These are phyloP conservation scores for Chelidonichthys spinosus DNA, from an alignment of 2,797 vertebrate species.

Conservation along the genomic window DNA sequence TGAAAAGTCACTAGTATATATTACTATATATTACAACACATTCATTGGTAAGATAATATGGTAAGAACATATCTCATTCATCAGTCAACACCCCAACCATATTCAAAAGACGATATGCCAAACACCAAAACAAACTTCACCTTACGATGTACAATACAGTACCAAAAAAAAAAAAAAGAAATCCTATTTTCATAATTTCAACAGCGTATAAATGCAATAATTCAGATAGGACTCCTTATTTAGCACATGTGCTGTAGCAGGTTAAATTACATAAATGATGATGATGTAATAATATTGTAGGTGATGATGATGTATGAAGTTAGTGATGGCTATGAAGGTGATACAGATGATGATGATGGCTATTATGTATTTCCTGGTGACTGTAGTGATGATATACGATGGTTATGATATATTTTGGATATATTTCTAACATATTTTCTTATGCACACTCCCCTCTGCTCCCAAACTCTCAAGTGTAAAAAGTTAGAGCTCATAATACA, in stretches of 20 bases:
- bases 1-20: conserved; percentile 18
- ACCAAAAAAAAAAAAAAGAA: conserved; percentile 67
- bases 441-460: conserved; percentile 69
- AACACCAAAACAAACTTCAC: conserved; percentile 69
- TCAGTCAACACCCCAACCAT: conserved; percentile 57
- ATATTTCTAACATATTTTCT: conserved; percentile 74
- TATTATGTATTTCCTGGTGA: conserved; percentile 55
- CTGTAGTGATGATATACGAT: conserved; percentile 53
- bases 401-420: conserved; percentile 77
- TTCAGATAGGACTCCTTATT: conserved; percentile 84
- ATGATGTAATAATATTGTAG: conserved; percentile 56
- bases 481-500: conserved; percentile 67
- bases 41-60: conserved; percentile 48
- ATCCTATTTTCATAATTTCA: conserved; percentile 83
- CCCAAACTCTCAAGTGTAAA: conserved; percentile 70
- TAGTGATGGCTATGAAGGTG: conserved; percentile 49
- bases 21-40: conserved; percentile 36
- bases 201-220: conserved; percentile 93
- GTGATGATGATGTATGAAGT: conserved; percentile 50
- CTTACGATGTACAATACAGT: conserved; percentile 77
- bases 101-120: conserved; percentile 60
- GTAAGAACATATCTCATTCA: conserved; percentile 49
- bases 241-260: conserved; percentile 82
- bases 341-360: conserved; percentile 51
- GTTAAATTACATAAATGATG: conserved; percentile 69